Evolutionary conservation across 2,888 invertebrate species (phyloP).

Genomic region (Escarpia spicata): DNA sequence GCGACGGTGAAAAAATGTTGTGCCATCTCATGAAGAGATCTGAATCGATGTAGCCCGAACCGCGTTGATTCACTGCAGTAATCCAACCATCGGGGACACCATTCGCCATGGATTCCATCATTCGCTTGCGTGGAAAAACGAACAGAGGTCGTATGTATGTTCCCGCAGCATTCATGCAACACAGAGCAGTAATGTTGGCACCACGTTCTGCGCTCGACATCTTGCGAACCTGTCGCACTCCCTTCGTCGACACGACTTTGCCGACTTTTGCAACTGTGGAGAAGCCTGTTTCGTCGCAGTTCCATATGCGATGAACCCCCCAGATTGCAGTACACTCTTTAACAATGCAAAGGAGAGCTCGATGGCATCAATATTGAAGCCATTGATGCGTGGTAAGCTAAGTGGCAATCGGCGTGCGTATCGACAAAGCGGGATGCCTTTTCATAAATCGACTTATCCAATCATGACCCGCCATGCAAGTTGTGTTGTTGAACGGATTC

Average conservation of each 20-base stretch:
- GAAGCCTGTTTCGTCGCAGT: not conserved
- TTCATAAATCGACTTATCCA: too few species aligned
- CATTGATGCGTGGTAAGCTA: slow-evolving; percentile 23
- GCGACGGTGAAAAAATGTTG: too few species aligned
- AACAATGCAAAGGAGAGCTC: not conserved
- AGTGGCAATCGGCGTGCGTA: slow-evolving; percentile 8
- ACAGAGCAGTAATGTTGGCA: too few species aligned
- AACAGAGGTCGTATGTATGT: not conserved
- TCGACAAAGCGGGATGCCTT: too few species aligned
- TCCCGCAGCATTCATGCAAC: too few species aligned
- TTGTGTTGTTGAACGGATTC: too few species aligned
- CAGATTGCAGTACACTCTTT: not conserved
- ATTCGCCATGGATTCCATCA: not conserved
- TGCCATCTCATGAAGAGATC: slow-evolving; percentile 47
- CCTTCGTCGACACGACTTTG: not conserved
- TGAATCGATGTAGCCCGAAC: slow-evolving; percentile 48
- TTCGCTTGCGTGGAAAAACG: not conserved
- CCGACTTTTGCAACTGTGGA: not conserved
- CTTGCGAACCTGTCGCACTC: too few species aligned
- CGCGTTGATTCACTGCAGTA: not conserved
- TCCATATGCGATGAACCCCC: not conserved
- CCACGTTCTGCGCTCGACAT: too few species aligned
- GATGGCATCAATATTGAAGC: slow-evolving; percentile 20
- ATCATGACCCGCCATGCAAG: too few species aligned
- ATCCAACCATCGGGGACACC: not conserved